Conservation (phyloP, 1,140 invertebrate species). For the Drosophila bocki region DNA sequence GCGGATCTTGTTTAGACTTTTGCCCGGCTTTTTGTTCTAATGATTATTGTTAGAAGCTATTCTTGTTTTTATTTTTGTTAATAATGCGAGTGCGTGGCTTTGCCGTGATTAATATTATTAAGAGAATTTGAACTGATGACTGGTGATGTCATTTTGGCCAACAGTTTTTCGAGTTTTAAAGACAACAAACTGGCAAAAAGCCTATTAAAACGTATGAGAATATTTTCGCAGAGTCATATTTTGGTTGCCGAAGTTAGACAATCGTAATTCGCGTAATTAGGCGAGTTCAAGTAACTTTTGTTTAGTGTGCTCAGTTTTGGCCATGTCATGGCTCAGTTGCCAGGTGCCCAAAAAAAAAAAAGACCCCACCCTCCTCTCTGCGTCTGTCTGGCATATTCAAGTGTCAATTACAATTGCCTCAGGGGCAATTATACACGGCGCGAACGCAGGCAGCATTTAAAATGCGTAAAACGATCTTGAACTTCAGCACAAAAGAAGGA, state of each 20-base stretch:
- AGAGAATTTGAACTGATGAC: constrained; percentile 34
- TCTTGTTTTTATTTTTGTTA: not conserved
- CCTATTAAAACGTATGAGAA: constrained; percentile 52
- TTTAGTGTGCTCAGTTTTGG: constrained; percentile 42
- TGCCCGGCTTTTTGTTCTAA: constrained; percentile 29
- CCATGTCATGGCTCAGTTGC: constrained; percentile 76
- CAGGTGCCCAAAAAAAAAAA: constrained; percentile 27
- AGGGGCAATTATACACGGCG: constrained; percentile 57
- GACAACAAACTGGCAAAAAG: constrained; percentile 24
- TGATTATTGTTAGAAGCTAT: constrained; percentile 17
- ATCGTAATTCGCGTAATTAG: constrained; percentile 70
- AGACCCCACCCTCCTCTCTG: not conserved
- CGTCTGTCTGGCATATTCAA: constrained; percentile 62
- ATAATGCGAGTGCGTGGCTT: constrained; percentile 35
- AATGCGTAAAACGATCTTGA: constrained; percentile 78
- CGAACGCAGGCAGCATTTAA: constrained; percentile 59
- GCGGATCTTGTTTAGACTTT: constrained; percentile 19
- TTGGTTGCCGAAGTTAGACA: constrained; percentile 20
- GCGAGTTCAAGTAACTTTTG: constrained; percentile 69
- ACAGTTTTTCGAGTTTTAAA: constrained; percentile 4
- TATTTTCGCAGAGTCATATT: constrained; percentile 60
- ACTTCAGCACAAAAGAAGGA: constrained; percentile 63
- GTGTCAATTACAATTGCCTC: constrained; percentile 67
- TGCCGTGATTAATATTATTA: constrained; percentile 48
- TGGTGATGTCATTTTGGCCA: constrained; percentile 45